A percentile compares a stretch with the other conserved stretches of the same genome.
These are phyloP conservation scores for Euplexia lucipara DNA, from an alignment of 2,888 invertebrate genomes.

Conservation along the genomic window DNA sequence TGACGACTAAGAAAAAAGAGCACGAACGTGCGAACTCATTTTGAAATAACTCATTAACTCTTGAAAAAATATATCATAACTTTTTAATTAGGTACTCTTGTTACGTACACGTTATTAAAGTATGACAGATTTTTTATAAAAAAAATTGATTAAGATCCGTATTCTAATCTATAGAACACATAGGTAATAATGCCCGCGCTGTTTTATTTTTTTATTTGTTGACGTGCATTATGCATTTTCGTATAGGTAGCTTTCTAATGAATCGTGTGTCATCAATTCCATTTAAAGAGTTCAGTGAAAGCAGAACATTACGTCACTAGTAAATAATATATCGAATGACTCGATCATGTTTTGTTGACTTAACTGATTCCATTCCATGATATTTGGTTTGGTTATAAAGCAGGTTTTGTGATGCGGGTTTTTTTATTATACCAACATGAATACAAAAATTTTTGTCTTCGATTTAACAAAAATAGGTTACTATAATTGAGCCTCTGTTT, in stretches of 20 bases:
- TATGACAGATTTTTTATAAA: no score
- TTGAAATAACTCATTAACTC: no score
- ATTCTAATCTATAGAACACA: no score
- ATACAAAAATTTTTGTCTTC: no score
- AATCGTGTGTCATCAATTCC: conserved; percentile 72
- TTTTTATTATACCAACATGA: neutral
- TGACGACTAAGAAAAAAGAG: neutral
- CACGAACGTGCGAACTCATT: conserved; percentile 6
- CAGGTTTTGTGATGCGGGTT: neutral
- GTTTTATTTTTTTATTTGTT: neutral
- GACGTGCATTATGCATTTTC: conserved; percentile 46
- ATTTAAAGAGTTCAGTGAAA: conserved; percentile 72
- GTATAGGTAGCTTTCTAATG: conserved; percentile 72
- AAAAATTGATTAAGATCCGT: neutral
- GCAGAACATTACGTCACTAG: conserved; percentile 67
- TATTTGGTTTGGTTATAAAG: neutral
- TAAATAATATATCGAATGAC: conserved; percentile 39
- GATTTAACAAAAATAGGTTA: no score
- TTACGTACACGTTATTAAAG: no score
- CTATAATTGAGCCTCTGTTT: no score
- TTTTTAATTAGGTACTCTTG: no score
- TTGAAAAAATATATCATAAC: no score
- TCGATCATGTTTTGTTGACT: conserved; percentile 31
- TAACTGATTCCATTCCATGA: neutral
- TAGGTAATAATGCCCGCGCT: no score